A percentile compares a stretch with the other conserved stretches of the same genome.
Conservation (phyloP, 2,888 invertebrate species). For the Tenthredo livida region DNA sequence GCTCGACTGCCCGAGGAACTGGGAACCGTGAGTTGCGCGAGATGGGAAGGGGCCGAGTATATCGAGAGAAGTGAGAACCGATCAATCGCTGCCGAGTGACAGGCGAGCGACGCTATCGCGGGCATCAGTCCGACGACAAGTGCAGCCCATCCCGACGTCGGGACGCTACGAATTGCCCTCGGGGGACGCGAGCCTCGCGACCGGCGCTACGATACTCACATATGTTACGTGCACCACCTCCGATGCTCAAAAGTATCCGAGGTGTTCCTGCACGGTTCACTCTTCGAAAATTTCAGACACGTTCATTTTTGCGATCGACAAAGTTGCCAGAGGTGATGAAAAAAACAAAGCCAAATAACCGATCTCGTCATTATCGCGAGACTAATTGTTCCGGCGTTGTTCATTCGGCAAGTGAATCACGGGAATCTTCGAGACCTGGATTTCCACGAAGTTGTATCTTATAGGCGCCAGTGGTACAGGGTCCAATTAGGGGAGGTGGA, state of each 20-base stretch:
- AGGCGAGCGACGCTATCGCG: constrained; percentile 69
- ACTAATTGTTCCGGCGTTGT: not conserved
- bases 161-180: constrained; percentile 63
- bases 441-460: not conserved
- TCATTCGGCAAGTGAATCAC: not conserved
- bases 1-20: not conserved
- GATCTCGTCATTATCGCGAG: not conserved
- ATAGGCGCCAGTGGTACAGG: not conserved
- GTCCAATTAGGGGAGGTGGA: constrained; percentile 17
- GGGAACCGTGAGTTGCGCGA: constrained; percentile 41
- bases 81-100: constrained; percentile 73
- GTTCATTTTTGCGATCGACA: not conserved
- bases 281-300: not conserved
- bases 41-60: constrained; percentile 50
- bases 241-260: not conserved
- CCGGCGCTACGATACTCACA: constrained; percentile 44
- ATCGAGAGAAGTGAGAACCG: constrained; percentile 66
- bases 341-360: not conserved
- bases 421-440: not conserved
- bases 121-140: constrained; percentile 71
- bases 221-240: not conserved
- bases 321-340: not conserved
- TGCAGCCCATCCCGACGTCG: constrained; percentile 59
- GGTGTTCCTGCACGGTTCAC: not conserved
- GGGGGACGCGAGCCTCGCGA: constrained; percentile 57